Evolutionary conservation across 2,888 invertebrate species (phyloP).

Genomic region (Auanema freiburgensis): DNA sequence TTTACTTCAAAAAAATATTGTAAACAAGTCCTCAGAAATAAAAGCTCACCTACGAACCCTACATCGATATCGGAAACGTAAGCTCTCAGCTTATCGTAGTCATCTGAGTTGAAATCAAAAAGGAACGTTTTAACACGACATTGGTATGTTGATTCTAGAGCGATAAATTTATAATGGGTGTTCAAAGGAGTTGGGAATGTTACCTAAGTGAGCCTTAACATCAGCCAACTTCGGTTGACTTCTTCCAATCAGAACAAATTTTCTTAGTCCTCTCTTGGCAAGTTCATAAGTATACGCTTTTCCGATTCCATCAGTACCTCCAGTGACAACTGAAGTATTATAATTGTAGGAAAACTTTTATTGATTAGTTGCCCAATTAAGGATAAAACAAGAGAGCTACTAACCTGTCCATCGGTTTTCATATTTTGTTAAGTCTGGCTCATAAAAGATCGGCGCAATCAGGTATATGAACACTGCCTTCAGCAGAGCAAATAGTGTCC

Average conservation of each 20-base stretch:
- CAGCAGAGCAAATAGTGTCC: slow-evolving; percentile 55
- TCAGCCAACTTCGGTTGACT: slow-evolving; percentile 48
- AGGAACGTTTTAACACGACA: slow-evolving; percentile 48
- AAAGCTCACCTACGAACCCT: slow-evolving; percentile 52
- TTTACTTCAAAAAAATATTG: slow-evolving; percentile 48
- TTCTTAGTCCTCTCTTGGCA: slow-evolving; percentile 54
- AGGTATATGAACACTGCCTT: slow-evolving; percentile 53
- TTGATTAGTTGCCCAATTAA: slow-evolving; percentile 1
- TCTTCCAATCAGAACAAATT: slow-evolving; percentile 59
- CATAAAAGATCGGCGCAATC: slow-evolving; percentile 52
- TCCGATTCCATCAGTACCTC: slow-evolving; percentile 61
- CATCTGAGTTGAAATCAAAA: slow-evolving; percentile 55
- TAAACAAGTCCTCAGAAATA: background rate
- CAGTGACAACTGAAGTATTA: slow-evolving; percentile 47
- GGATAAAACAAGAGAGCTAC: slow-evolving; percentile 7
- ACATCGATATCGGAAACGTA: slow-evolving; percentile 53
- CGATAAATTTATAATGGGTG: too few species aligned
- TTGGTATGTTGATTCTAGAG: slow-evolving; percentile 32
- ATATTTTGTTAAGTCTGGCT: slow-evolving; percentile 48
- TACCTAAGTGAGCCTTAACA: slow-evolving; percentile 53
- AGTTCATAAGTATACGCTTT: slow-evolving; percentile 56
- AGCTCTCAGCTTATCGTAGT: slow-evolving; percentile 46
- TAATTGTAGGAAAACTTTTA: background rate
- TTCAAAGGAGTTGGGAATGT: too few species aligned
- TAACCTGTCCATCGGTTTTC: slow-evolving; percentile 55